Evolutionary conservation across 2,113 vertebrate genomes (phyloP).

Genomic region (Edolisoma coerulescens): DNA sequence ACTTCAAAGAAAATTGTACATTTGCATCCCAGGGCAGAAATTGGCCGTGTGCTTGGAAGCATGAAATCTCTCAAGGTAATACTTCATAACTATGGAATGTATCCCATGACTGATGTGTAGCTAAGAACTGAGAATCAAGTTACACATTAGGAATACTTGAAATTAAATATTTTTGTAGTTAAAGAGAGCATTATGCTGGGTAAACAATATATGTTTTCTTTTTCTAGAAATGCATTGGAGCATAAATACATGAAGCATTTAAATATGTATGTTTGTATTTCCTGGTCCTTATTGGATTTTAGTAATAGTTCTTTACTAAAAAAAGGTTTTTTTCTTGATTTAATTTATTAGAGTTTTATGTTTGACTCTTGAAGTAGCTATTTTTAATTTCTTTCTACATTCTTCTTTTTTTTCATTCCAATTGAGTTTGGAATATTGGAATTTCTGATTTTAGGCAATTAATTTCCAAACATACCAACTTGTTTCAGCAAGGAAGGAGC

Average conservation of each 20-base stretch:
- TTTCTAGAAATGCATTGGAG: background rate
- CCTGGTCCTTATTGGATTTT: background rate
- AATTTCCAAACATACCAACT: background rate
- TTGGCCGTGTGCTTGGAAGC: background rate
- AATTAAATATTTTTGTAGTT: conserved; percentile 42
- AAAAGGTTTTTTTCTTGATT: background rate
- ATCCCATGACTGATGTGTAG: conserved; percentile 57
- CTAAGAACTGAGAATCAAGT: conserved; percentile 48
- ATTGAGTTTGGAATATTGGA: background rate
- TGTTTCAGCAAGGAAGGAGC: background rate
- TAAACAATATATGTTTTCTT: conserved; percentile 3
- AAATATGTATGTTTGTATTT: background rate
- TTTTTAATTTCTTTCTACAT: background rate
- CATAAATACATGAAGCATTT: background rate
- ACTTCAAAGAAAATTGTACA: conserved; percentile 11
- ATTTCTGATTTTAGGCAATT: background rate
- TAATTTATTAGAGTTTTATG: background rate
- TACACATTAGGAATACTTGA: conserved; percentile 31
- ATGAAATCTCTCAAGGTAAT: conserved; percentile 56
- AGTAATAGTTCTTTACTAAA: background rate
- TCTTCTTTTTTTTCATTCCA: background rate
- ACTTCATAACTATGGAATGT: conserved; percentile 61
- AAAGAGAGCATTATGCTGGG: background rate
- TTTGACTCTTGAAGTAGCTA: background rate
- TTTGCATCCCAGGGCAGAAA: conserved; percentile 45